These are phyloP conservation scores for Melipona quadrifasciata DNA, from an alignment of 1,140 invertebrate species.

Conservation along the genomic window DNA sequence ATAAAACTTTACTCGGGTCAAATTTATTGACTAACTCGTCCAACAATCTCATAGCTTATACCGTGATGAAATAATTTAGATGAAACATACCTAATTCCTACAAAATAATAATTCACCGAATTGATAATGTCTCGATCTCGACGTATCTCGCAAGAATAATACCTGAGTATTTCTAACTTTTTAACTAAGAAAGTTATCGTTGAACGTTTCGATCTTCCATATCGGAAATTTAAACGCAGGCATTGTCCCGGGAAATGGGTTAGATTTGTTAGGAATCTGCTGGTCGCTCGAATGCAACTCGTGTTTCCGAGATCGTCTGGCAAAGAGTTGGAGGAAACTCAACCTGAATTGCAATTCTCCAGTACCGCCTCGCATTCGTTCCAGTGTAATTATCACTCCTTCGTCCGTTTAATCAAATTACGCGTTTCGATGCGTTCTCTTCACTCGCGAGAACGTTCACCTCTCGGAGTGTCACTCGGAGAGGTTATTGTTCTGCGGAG, in stretches of 20 bases:
- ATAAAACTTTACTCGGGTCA: neutral
- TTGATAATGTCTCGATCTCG: neutral
- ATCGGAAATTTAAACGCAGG: neutral
- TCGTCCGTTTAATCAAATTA: neutral
- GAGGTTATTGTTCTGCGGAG: neutral
- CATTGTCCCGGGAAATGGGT: slow-evolving; percentile 48
- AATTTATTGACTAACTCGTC: neutral
- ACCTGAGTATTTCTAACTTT: no score
- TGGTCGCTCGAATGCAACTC: slow-evolving; percentile 16
- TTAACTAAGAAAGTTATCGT: neutral
- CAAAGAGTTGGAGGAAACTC: slow-evolving; percentile 37
- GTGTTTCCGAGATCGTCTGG: slow-evolving; percentile 20
- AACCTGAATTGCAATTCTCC: slow-evolving; percentile 37
- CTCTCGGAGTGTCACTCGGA: neutral
- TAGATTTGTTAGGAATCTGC: slow-evolving; percentile 51
- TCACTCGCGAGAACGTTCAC: neutral
- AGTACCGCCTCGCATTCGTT: neutral
- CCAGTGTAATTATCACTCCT: neutral
- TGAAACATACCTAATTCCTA: no score
- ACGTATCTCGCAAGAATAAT: neutral
- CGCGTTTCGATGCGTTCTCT: neutral
- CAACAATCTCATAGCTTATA: neutral
- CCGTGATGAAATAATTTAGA: no score
- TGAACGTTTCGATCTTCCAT: neutral
- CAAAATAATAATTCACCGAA: neutral